A percentile compares a stretch with the other conserved stretches of the same genome.
Evolutionary conservation across 2,113 vertebrate genomes (phyloP).

Genomic region (Labrus mixtus): DNA sequence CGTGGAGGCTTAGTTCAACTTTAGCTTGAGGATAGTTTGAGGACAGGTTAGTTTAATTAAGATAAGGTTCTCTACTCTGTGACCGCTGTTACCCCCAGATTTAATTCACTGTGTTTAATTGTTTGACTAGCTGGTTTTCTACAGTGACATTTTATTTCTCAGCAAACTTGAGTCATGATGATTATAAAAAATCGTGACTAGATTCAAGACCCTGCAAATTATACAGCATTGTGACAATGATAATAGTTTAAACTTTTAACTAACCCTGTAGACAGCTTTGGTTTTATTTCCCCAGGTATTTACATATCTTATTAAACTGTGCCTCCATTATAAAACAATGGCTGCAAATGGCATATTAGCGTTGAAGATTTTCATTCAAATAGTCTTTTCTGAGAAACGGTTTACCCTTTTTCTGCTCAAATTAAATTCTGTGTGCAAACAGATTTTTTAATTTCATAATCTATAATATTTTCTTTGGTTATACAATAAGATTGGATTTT

Average conservation of each 20-base stretch:
- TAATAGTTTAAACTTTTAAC: no score
- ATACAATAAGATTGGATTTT: no score
- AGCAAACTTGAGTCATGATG: background rate
- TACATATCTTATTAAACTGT: background rate
- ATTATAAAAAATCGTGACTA: no score
- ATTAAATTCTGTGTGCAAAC: no score
- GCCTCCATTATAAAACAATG: background rate
- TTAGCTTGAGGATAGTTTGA: background rate
- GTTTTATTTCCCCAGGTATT: background rate
- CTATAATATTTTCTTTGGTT: no score
- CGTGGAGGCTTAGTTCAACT: background rate
- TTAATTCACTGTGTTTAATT: background rate
- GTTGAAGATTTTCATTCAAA: no score
- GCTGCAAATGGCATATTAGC: background rate
- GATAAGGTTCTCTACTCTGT: background rate
- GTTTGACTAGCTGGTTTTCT: background rate
- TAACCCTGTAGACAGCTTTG: background rate
- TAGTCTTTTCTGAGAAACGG: no score
- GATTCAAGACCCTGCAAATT: background rate
- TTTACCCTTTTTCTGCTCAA: no score
- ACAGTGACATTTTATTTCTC: background rate
- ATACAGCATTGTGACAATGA: background rate
- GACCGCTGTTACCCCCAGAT: background rate
- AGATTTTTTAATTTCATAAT: no score
- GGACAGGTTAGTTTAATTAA: background rate